phyloP scores from a whole-genome alignment of 2,113 vertebrate species.

The Carlito syrichta region DNA sequence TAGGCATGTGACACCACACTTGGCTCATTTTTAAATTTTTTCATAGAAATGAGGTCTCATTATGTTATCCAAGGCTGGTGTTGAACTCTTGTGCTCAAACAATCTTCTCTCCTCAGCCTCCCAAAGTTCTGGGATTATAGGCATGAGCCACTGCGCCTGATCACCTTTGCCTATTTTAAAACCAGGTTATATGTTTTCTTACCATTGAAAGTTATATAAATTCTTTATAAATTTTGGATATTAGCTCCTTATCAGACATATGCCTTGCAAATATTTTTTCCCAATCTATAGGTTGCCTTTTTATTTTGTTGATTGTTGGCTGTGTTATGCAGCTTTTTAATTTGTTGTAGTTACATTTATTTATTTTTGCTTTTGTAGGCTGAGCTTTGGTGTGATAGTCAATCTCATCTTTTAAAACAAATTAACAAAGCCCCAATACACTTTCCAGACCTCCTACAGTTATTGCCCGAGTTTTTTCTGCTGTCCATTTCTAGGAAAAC shows the following conservation, averaged over 20 bases:
- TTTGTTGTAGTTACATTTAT: not conserved
- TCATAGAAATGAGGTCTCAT: too few relatives aligned
- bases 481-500: not conserved
- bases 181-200: not conserved
- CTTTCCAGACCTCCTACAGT: not conserved
- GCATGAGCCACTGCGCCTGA: too few relatives aligned
- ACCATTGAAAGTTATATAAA: not conserved
- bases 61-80: too few relatives aligned
- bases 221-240: not conserved
- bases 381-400: not conserved
- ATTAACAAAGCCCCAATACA: not conserved
- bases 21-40: too few relatives aligned
- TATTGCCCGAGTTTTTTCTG: not conserved
- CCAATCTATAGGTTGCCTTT: not conserved
- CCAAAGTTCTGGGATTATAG: too few relatives aligned
- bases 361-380: not conserved
- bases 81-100: too few relatives aligned
- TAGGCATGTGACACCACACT: too few relatives aligned
- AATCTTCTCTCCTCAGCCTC: too few relatives aligned
- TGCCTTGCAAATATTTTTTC: not conserved
- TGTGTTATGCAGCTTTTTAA: not conserved
- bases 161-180: not conserved
- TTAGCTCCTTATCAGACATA: not conserved
- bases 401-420: not conserved
- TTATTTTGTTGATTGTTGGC: not conserved